Evolutionary conservation across 2,888 invertebrate genomes (phyloP).

Genomic region (Leptodirus hochenwartii): DNA sequence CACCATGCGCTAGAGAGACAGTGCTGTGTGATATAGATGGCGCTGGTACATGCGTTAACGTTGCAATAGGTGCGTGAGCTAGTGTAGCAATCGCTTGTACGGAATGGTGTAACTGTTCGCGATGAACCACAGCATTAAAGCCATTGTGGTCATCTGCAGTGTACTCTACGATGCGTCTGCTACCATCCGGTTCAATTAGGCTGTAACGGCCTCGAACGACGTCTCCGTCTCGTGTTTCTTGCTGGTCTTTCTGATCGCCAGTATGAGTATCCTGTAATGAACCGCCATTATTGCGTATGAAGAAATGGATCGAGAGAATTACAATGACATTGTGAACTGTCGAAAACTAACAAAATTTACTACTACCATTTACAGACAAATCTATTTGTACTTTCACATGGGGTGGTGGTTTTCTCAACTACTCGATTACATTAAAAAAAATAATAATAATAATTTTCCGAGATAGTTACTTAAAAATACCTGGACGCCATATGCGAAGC

Average conservation of each 20-base stretch:
- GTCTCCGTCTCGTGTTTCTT: conserved; percentile 18
- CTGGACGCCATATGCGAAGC: conserved; percentile 18
- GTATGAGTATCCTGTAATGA: conserved; percentile 16
- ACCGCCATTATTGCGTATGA: too few species aligned
- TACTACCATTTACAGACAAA: not conserved
- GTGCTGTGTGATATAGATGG: not conserved
- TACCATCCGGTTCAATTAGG: conserved; percentile 19
- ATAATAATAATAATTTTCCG: not conserved
- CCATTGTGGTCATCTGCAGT: conserved; percentile 18
- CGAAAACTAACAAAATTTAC: conserved; percentile 6
- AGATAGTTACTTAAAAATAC: conserved; percentile 11
- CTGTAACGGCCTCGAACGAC: conserved; percentile 18
- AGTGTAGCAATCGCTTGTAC: conserved; percentile 12
- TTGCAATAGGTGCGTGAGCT: conserved; percentile 14
- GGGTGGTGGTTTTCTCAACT: too few species aligned
- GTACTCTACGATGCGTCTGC: conserved; percentile 18
- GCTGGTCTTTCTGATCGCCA: conserved; percentile 18
- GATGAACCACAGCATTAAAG: conserved; percentile 18
- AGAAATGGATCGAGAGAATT: conserved; percentile 7
- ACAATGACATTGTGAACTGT: conserved; percentile 1
- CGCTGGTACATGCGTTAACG: conserved; percentile 8
- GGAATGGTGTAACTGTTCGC: conserved; percentile 8
- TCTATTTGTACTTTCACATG: too few species aligned
- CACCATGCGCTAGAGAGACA: conserved; percentile 19
- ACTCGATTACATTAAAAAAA: too few species aligned